phyloP scores from a whole-genome alignment of 2,888 invertebrate species.

The Thera obeliscata region DNA sequence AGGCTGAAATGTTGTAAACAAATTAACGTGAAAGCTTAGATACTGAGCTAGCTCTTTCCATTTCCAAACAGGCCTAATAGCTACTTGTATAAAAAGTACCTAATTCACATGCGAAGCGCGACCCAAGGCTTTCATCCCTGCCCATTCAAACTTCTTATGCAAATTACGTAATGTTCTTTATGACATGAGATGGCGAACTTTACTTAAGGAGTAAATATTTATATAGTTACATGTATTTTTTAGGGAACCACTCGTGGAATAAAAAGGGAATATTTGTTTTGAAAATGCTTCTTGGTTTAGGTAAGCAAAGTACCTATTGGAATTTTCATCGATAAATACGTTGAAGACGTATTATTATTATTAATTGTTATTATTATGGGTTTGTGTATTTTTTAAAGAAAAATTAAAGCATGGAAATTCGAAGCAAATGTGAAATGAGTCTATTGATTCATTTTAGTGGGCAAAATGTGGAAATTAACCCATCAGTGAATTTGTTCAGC shows the following conservation, averaged over 20 bases:
- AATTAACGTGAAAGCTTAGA: no score
- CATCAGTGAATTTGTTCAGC: background rate
- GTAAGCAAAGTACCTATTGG: background rate
- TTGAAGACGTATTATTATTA: no score
- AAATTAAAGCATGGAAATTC: no score
- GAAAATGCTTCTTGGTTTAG: constrained; percentile 3
- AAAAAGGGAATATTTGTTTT: constrained; percentile 20
- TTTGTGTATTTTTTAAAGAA: no score
- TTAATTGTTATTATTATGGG: no score
- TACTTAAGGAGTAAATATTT: constrained; percentile 80
- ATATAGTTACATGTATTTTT: constrained; percentile 60
- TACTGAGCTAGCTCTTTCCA: constrained; percentile 21
- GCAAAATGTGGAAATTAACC: no score
- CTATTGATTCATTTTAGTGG: no score
- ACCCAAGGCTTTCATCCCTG: constrained; percentile 75
- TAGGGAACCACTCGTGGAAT: constrained; percentile 33
- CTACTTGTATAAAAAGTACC: constrained; percentile 69
- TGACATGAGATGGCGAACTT: constrained; percentile 79
- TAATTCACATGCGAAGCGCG: constrained; percentile 79
- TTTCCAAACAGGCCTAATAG: constrained; percentile 45
- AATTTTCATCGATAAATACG: background rate
- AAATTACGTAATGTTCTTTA: constrained; percentile 81
- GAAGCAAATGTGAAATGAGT: no score
- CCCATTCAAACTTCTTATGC: constrained; percentile 83
- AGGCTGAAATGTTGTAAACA: no score